phyloP scores from a whole-genome alignment of 2,888 invertebrate genomes.

The Nyleta sp. region DNA sequence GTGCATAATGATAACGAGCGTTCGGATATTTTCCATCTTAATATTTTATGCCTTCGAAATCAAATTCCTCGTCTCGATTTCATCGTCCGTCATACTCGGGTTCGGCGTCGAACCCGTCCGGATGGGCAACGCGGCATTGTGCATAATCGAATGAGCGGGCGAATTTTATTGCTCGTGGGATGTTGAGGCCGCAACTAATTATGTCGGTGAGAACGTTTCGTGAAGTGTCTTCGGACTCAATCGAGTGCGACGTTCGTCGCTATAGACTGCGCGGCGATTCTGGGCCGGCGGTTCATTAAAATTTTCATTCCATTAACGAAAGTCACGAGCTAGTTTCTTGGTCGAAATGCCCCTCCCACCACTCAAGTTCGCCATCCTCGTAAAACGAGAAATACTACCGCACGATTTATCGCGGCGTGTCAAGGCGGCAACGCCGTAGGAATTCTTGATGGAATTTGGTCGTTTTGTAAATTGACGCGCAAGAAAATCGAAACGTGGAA shows the following conservation, averaged over 20 bases:
- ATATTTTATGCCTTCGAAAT: not conserved
- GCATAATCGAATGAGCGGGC: too few relatives aligned
- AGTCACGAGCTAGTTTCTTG: slow-evolving; percentile 62
- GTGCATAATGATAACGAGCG: slow-evolving; percentile 54
- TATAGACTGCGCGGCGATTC: slow-evolving; percentile 34
- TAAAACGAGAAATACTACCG: slow-evolving; percentile 71
- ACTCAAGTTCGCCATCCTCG: slow-evolving; percentile 55
- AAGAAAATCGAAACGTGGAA: slow-evolving; percentile 64
- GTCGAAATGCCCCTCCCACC: slow-evolving; percentile 49
- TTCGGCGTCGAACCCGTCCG: too few relatives aligned
- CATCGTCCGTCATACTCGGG: not conserved
- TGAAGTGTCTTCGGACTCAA: slow-evolving; percentile 46
- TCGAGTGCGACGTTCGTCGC: slow-evolving; percentile 41
- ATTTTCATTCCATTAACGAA: slow-evolving; percentile 63
- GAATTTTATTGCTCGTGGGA: not conserved
- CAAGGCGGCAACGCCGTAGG: slow-evolving; percentile 50
- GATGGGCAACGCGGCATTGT: too few relatives aligned
- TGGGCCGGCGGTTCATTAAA: slow-evolving; percentile 49
- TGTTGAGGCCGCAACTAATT: not conserved
- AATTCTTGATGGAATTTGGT: slow-evolving; percentile 60
- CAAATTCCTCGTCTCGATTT: not conserved
- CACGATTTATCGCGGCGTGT: slow-evolving; percentile 71
- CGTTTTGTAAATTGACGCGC: slow-evolving; percentile 61
- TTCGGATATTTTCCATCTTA: slow-evolving; percentile 32
- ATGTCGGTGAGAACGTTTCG: slow-evolving; percentile 9